phyloP scores from a whole-genome alignment of 2,113 vertebrate genomes.

The Antidorcas marsupialis region DNA sequence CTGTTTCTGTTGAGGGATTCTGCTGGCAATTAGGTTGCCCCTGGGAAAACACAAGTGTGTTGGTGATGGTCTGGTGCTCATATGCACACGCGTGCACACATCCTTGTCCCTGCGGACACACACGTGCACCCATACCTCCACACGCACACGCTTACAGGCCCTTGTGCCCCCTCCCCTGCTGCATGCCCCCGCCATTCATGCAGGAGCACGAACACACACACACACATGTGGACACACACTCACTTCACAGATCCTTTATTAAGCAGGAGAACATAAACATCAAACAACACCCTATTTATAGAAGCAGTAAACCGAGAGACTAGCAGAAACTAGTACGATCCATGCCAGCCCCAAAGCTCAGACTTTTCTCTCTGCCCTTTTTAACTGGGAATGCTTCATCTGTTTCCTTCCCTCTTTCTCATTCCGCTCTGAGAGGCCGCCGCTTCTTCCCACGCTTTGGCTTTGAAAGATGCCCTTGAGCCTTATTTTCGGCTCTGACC shows the following conservation, averaged over 20 bases:
- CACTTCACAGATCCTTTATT: not conserved
- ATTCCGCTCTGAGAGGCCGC: not conserved
- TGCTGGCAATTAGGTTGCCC: not conserved
- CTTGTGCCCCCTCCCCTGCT: not conserved
- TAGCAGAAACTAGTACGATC: not conserved
- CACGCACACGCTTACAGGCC: not conserved
- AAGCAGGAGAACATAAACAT: not conserved
- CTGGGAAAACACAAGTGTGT: not conserved
- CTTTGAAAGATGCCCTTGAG: not conserved
- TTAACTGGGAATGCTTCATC: not conserved
- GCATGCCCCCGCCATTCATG: not conserved
- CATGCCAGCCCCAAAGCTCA: not conserved
- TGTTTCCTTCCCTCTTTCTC: not conserved
- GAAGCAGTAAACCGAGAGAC: not conserved
- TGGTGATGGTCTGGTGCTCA: not conserved
- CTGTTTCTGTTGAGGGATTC: conserved; percentile 22
- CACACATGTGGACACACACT: not conserved
- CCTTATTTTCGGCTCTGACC: not conserved
- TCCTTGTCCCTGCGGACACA: fast-evolving
- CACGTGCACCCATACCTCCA: fast-evolving
- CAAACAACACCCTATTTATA: not conserved
- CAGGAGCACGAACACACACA: fast-evolving
- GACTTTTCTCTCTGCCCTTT: not conserved
- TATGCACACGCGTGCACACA: fast-evolving
- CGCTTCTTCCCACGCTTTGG: not conserved